These are phyloP conservation scores for Helogale parvula DNA, from an alignment of 2,113 vertebrate species.

Conservation along the genomic window DNA sequence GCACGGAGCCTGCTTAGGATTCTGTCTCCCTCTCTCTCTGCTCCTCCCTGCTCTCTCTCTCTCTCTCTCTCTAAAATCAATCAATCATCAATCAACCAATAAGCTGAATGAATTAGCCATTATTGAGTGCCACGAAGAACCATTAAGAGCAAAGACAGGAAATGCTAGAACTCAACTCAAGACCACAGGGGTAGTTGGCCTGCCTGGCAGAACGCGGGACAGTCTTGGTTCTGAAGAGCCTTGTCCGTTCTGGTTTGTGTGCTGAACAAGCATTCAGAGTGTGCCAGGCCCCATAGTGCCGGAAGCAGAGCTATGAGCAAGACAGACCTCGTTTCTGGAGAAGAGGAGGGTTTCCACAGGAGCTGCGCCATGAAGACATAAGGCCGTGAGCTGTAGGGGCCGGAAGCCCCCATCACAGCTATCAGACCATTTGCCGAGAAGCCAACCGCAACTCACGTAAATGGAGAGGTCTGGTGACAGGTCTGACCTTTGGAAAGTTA, in stretches of 20 bases:
- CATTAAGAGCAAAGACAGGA: neutral
- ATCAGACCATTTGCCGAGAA: neutral
- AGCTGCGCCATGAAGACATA: neutral
- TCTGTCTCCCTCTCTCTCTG: no score
- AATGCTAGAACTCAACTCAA: neutral
- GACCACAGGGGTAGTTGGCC: neutral
- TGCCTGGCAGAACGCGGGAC: neutral
- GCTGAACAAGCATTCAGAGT: neutral
- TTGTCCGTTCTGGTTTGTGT: neutral
- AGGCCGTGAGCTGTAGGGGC: neutral
- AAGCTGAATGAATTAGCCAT: neutral
- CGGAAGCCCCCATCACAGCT: neutral
- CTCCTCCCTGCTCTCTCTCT: no score
- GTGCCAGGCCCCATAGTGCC: neutral
- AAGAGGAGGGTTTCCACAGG: neutral
- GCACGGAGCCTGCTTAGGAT: no score
- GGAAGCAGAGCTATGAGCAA: neutral
- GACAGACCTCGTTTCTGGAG: neutral
- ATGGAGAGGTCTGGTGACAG: conserved; percentile 67
- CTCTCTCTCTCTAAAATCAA: no score
- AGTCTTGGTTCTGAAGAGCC: neutral
- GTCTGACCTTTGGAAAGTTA: conserved; percentile 74
- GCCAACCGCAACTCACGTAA: conserved; percentile 53
- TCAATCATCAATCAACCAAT: no score
- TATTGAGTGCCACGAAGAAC: neutral